Evolutionary conservation across 2,797 vertebrate genomes (phyloP), one percentile per base, ranked within the genome.

Genomic region (Liparis tanakae): DNA sequence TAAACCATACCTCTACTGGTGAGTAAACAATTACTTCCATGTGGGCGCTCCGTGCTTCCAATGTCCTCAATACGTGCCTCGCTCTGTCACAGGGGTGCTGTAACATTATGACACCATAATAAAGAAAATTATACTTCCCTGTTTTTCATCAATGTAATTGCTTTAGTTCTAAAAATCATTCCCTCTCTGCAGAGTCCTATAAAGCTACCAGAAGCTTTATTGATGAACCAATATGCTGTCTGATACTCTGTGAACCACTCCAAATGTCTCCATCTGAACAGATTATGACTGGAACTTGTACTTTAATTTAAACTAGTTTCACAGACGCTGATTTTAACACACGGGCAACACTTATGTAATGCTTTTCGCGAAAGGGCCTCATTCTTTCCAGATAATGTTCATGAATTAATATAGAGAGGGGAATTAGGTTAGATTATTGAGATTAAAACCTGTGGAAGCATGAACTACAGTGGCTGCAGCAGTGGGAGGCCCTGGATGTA

Each of bases 1-100:
- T 94, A 99, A 99, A 92, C 98, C 98, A 75, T 99, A 99, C 94
- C 97, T 99, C 70, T 99, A 99, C 85, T 99, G 97, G 98, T 99
- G 89, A 96, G 96, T 94, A 77, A 56, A 66, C 53, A 63, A 14
- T 33, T 53, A 5, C 44, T 43, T 66, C 34, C 22, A 33, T 61
- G 48, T 85, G 46, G 70, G 12, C 25, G 12, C 51, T 72, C 12
- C 44, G 7, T 53, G 36, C 75, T 43, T 58, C 37, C 44, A 54
- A 8, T 41, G 65, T 66, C 55, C n/a, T 55, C 48, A 14, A 6
- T 30, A 7, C 7, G 30, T 4, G 25, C 34, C 18, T 12, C 12
- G 20, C 30, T 36, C 58, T 57, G 64, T 72, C 36, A 39, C 13
- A 17, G 34, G 36, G 43, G 39, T 30, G 60, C 57, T 70, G 7